phyloP scores from a whole-genome alignment of 30 jellyfish, hydroid and myxozoan species.

The Haliclystus octoradiatus region DNA sequence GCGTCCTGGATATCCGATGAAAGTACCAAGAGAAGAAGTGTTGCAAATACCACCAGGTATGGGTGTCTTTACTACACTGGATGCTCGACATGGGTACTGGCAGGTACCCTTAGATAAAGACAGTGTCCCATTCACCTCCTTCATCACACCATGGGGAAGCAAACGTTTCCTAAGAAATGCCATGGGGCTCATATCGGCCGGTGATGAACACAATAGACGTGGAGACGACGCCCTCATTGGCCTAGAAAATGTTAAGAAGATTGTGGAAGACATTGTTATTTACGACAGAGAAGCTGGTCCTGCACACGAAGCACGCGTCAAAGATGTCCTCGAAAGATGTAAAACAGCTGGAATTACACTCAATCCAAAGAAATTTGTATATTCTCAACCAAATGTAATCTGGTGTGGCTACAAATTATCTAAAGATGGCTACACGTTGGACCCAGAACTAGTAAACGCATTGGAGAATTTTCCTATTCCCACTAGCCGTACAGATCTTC shows the following conservation, averaged over 20 bases:
- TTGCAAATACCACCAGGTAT: neutral
- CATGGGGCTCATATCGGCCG: slow-evolving; percentile 1
- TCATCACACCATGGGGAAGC: neutral
- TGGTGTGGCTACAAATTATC: neutral
- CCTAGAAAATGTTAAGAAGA: neutral
- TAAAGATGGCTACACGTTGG: neutral
- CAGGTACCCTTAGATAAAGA: too few species aligned
- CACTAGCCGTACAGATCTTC: neutral
- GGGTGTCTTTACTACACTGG: neutral
- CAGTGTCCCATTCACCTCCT: neutral
- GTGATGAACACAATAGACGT: neutral
- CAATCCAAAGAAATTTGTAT: neutral
- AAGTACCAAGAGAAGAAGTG: neutral
- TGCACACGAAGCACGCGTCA: neutral
- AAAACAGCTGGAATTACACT: neutral
- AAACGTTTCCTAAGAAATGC: neutral
- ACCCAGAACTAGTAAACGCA: neutral
- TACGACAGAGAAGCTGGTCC: neutral
- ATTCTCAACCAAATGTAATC: neutral
- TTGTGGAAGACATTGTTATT: neutral
- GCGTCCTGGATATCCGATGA: neutral
- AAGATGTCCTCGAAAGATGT: neutral
- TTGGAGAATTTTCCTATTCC: neutral
- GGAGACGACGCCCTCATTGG: neutral
- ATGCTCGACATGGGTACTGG: neutral